Conservation (phyloP, 2,113 vertebrate species). For the Malurus cyaneus region DNA sequence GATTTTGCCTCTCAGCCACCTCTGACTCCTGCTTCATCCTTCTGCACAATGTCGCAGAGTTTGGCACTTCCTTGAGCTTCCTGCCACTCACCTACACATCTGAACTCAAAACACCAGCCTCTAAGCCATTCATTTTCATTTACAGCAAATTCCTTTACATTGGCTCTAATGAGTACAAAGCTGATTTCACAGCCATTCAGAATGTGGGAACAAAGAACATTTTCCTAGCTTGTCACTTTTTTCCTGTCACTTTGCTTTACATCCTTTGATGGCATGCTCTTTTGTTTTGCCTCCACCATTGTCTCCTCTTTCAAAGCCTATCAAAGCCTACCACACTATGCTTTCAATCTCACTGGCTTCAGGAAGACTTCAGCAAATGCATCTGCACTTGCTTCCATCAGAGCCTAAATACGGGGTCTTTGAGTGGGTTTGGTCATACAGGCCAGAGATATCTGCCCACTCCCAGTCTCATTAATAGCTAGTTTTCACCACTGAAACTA, state of each 20-base stretch:
- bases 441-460: neutral
- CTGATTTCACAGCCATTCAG: conserved; percentile 62
- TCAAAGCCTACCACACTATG: conserved; percentile 27
- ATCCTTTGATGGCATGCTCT: conserved; percentile 48
- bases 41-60: neutral
- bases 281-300: conserved; percentile 58
- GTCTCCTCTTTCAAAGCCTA: conserved; percentile 48
- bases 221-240: conserved; percentile 61
- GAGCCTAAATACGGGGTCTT: neutral
- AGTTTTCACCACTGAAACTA: neutral
- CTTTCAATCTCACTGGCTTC: conserved; percentile 33
- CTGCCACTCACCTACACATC: conserved; percentile 39
- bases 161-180: conserved; percentile 40
- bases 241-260: conserved; percentile 55
- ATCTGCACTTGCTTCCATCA: neutral
- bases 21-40: neutral
- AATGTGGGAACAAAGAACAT: conserved; percentile 54
- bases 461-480: neutral
- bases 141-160: conserved; percentile 44
- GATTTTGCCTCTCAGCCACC: neutral
- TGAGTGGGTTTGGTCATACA: neutral
- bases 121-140: conserved; percentile 50
- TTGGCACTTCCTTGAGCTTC: neutral
- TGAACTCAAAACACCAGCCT: conserved; percentile 42
- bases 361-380: conserved; percentile 16